phyloP scores from a whole-genome alignment of 2,888 invertebrate species.

The Margaritifera margaritifera region DNA sequence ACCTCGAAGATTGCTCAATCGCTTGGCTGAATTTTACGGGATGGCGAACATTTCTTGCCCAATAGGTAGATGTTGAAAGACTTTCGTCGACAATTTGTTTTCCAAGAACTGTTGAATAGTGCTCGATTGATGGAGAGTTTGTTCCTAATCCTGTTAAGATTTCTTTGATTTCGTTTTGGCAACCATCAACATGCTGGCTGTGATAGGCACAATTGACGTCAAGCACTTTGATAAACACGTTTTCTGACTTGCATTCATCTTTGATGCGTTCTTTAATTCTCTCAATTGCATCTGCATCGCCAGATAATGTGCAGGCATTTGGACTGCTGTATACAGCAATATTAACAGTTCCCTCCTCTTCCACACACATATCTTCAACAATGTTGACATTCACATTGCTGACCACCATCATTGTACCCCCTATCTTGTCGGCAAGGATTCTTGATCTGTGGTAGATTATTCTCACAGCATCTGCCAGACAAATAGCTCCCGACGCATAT shows the following conservation, averaged over 20 bases:
- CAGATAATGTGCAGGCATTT: conserved; percentile 41
- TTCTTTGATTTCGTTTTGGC: conserved; percentile 28
- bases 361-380: conserved; percentile 15
- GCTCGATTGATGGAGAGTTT: conserved; percentile 17
- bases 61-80: conserved; percentile 45
- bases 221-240: conserved; percentile 29
- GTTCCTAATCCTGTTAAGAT: conserved; percentile 24
- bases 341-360: conserved; percentile 10
- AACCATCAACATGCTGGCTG: conserved; percentile 42
- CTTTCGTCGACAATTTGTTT: conserved; percentile 15
- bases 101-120: conserved; percentile 54
- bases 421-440: conserved; percentile 20
- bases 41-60: conserved; percentile 50
- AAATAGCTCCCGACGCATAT: conserved; percentile 35
- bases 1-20: conserved; percentile 20
- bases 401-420: conserved; percentile 47
- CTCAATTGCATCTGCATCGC: conserved; percentile 31
- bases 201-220: conserved; percentile 56
- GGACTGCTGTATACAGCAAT: conserved; percentile 46
- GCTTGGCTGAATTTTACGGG: conserved; percentile 50
- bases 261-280: conserved; percentile 26
- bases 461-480: conserved; percentile 38
- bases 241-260: conserved; percentile 9
- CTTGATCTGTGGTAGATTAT: conserved; percentile 43
- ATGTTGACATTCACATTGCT: conserved; percentile 22